Evolutionary conservation across 2,797 vertebrate species (phyloP), one percentile per base, ranked within the genome.

Genomic region (Sebastes trivittatus): DNA sequence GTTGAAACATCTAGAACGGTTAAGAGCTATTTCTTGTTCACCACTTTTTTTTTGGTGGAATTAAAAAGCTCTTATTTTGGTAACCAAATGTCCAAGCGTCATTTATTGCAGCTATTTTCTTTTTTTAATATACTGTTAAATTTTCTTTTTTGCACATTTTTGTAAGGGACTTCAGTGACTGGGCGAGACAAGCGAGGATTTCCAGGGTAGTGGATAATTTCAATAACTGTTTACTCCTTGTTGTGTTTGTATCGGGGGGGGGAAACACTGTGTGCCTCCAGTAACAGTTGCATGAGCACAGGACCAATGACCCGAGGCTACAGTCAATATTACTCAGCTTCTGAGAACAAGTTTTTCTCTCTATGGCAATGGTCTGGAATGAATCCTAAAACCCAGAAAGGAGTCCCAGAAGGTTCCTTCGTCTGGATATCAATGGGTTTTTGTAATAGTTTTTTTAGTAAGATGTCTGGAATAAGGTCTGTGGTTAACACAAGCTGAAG

Each of bases 11-110:
- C 25, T 18, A 18, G 63, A 72, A 49, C 6, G 25, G 34, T 27
- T 77, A 3, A 18, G n/a, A 62, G 61, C 46, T 7, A 34, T 79
- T 78, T 79, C 14, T 65, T 80, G 36, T 66, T 13, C 11, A 34
- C 16, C 5, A 32, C 32, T 49, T 49, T 23, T 63, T 27, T 30
- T 2, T 76, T 5, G 6, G 14, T 46, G 5, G 10, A 82, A 70
- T 52, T 58, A 90, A 86, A 81, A 76, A 55, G 18, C 29, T 75
- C 1, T 63, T 52, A 60, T 72, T 83, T 83, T 79, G 60, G n/a
- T 77, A 49, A 77, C 66, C 23, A 2, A 4, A 4, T 42, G 58
- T 75, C 69, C 4, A 32, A 7, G 71, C 1, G 2, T 83, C 7
- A 11, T 67, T 70, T 63, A 8, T 58, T 11, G 36, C 23, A 8